A percentile compares a stretch with the other conserved stretches of the same genome.
These are phyloP conservation scores for Erinaceus europaeus DNA, from an alignment of 2,113 vertebrate genomes.

Conservation along the genomic window DNA sequence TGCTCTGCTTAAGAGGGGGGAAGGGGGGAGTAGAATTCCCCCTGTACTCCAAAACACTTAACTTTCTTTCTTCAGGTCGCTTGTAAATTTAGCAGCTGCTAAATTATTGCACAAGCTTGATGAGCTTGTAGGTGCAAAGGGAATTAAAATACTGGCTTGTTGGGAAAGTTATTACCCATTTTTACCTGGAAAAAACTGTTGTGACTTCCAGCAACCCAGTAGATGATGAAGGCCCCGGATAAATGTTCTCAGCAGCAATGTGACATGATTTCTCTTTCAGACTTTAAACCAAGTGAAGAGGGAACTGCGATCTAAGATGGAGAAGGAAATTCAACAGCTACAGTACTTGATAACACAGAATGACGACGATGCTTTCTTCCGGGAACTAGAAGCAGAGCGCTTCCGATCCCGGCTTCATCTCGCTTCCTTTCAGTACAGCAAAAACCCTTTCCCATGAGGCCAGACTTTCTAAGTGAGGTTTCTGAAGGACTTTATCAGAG, in stretches of 20 bases:
- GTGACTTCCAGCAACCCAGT: too few relatives aligned
- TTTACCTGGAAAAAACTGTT: too few relatives aligned
- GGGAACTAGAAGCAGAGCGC: constrained; percentile 90
- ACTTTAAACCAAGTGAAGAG: constrained; percentile 90
- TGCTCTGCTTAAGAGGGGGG: too few relatives aligned
- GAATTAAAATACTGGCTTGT: background rate
- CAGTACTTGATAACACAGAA: constrained; percentile 90
- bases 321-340: constrained; percentile 91
- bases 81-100: background rate
- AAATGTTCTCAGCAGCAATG: background rate
- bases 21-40: background rate
- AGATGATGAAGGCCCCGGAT: background rate
- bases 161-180: too few relatives aligned
- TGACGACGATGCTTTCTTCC: constrained; percentile 89
- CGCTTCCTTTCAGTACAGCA: constrained; percentile 92
- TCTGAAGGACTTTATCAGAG: background rate
- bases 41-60: too few relatives aligned
- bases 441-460: constrained; percentile 77
- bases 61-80: too few relatives aligned
- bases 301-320: constrained; percentile 92
- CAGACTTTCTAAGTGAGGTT: background rate
- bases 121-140: background rate
- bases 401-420: constrained; percentile 86
- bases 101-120: background rate
- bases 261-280: constrained; percentile 77